Percentiles rank a stretch among this genome's conserved stretches.
Evolutionary conservation across 2,888 invertebrate species (phyloP).

Genomic region (Hypena proboscidalis): DNA sequence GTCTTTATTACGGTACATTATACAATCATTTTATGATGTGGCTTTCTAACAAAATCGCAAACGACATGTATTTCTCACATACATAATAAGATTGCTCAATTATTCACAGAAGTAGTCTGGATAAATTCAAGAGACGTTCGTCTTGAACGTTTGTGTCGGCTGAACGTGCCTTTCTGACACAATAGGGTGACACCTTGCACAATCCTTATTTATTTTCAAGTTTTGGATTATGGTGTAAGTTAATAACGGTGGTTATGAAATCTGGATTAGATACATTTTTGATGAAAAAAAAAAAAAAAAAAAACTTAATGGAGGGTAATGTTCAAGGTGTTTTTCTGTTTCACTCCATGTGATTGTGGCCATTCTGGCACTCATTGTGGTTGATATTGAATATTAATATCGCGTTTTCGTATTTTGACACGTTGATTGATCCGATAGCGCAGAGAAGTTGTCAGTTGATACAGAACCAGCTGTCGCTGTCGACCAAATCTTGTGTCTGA

Average conservation of each 20-base stretch:
- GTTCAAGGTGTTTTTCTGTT: too few species aligned
- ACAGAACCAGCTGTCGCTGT: constrained; percentile 56
- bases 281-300: not conserved
- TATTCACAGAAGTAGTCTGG: constrained; percentile 48
- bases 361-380: too few species aligned
- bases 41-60: constrained; percentile 45
- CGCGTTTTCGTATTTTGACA: constrained; percentile 16
- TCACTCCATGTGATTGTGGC: too few species aligned
- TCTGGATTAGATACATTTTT: constrained; percentile 5
- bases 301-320: not conserved
- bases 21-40: constrained; percentile 42
- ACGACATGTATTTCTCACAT: constrained; percentile 51
- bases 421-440: constrained; percentile 27
- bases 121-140: constrained; percentile 57
- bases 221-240: constrained; percentile 53
- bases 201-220: constrained; percentile 67
- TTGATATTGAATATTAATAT: not conserved
- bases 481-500: constrained; percentile 57
- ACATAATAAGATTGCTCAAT: constrained; percentile 60
- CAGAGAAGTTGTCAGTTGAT: constrained; percentile 20
- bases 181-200: constrained; percentile 67
- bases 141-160: constrained; percentile 39
- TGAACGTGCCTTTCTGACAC: constrained; percentile 46
- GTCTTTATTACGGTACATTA: constrained; percentile 50
- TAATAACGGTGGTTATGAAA: constrained; percentile 23